Conservation (phyloP, 2,113 vertebrate genomes). For the Apteryx owenii region DNA sequence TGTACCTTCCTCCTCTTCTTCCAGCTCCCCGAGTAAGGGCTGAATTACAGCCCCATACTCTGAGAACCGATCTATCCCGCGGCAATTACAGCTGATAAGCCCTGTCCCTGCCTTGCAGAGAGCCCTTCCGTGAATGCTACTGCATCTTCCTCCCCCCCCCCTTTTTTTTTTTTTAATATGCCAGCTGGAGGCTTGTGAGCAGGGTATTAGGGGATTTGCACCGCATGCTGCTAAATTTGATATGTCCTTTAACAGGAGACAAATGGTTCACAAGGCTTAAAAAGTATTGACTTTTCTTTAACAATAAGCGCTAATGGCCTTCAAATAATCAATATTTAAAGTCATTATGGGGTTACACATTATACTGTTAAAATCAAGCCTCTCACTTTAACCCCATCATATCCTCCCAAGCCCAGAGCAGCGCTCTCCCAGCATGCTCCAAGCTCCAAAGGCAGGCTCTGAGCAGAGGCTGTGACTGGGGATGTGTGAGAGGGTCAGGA, state of each 20-base stretch:
- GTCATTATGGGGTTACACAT: conserved; percentile 87
- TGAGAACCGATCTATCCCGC: conserved; percentile 4
- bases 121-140: background rate
- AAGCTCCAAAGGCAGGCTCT: background rate
- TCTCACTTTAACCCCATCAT: conserved; percentile 71
- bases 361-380: conserved; percentile 69
- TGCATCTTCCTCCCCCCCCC: background rate
- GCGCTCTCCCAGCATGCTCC: background rate
- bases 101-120: conserved; percentile 1
- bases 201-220: conserved; percentile 78
- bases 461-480: conserved; percentile 21
- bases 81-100: conserved; percentile 21
- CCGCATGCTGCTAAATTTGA: conserved; percentile 89
- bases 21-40: background rate
- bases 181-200: conserved; percentile 53
- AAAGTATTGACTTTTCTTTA: conserved; percentile 95
- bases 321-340: conserved; percentile 94
- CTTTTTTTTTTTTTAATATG: background rate
- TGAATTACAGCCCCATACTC: background rate
- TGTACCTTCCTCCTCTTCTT: conserved; percentile 10
- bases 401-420: conserved; percentile 1
- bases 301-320: conserved; percentile 95
- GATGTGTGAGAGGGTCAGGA: conserved; percentile 49
- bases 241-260: conserved; percentile 92
- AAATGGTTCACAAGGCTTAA: conserved; percentile 89